A percentile compares a stretch with the other conserved stretches of the same genome.
phyloP scores from a whole-genome alignment of 2,113 vertebrate species.

The Antechinus stuartii region DNA sequence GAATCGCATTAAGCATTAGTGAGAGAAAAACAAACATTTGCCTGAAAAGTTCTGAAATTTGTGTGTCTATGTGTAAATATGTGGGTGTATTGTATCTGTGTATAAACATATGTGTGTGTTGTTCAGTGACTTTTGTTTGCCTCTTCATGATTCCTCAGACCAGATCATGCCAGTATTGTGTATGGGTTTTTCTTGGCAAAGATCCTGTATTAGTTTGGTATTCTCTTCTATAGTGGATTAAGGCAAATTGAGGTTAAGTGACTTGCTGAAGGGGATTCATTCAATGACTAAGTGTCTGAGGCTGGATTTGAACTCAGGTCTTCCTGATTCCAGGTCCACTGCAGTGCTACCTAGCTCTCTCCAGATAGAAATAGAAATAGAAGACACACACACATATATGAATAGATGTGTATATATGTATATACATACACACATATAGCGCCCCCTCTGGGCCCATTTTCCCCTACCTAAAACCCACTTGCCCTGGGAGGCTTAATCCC shows the following conservation, averaged over 20 bases:
- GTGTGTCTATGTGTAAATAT: too few species aligned
- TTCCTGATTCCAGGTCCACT: background rate
- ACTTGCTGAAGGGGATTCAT: background rate
- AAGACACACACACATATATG: too few species aligned
- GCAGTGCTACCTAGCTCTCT: background rate
- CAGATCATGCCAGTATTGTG: background rate
- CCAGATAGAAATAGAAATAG: too few species aligned
- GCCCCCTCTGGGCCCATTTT: too few species aligned
- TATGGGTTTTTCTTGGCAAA: background rate
- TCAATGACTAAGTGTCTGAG: background rate
- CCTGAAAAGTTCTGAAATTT: background rate
- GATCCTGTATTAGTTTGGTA: background rate
- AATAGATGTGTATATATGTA: too few species aligned
- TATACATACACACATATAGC: too few species aligned
- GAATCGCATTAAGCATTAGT: background rate
- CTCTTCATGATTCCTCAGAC: background rate
- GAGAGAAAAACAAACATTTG: background rate
- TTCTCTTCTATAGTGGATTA: background rate
- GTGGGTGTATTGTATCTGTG: too few species aligned
- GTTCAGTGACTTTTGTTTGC: background rate
- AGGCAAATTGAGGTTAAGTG: background rate
- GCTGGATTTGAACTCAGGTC: background rate
- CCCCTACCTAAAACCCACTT: too few species aligned
- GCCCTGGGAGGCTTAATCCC: background rate
- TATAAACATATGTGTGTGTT: background rate